Evolutionary conservation across 2,888 invertebrate genomes (phyloP).

Genomic region (Polietes domitor): DNA sequence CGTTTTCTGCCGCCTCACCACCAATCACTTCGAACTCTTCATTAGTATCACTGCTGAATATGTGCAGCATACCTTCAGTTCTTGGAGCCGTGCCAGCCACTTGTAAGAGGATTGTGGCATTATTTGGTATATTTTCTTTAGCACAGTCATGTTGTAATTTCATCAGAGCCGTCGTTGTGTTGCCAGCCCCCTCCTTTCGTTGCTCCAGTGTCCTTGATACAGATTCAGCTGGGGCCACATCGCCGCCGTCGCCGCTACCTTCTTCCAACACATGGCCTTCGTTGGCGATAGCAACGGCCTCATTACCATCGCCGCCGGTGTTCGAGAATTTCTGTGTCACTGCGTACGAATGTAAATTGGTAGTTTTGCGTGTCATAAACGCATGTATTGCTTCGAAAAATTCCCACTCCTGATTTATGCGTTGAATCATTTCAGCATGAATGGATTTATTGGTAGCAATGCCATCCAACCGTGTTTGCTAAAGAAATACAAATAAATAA

Average conservation of each 20-base stretch:
- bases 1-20: conserved; percentile 47
- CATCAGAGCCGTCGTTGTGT: not conserved
- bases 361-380: conserved; percentile 78
- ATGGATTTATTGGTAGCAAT: conserved; percentile 56
- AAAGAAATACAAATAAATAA: not conserved
- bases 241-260: not conserved
- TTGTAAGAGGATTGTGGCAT: conserved; percentile 50
- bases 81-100: conserved; percentile 41
- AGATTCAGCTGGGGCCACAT: conserved; percentile 47
- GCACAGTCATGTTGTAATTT: conserved; percentile 56
- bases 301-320: conserved; percentile 27
- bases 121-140: conserved; percentile 66
- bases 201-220: conserved; percentile 50
- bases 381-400: conserved; percentile 77
- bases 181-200: not conserved
- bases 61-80: conserved; percentile 34
- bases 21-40: conserved; percentile 65
- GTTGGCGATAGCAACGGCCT: not conserved
- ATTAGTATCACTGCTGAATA: conserved; percentile 70
- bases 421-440: conserved; percentile 68
- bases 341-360: conserved; percentile 78
- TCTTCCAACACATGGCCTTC: not conserved
- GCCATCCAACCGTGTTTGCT: conserved; percentile 70
- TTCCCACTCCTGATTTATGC: conserved; percentile 77
- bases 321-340: conserved; percentile 66